Evolutionary conservation across 2,797 vertebrate genomes (phyloP), one percentile per base, ranked within the genome.

Genomic region (Rallus crepitans): DNA sequence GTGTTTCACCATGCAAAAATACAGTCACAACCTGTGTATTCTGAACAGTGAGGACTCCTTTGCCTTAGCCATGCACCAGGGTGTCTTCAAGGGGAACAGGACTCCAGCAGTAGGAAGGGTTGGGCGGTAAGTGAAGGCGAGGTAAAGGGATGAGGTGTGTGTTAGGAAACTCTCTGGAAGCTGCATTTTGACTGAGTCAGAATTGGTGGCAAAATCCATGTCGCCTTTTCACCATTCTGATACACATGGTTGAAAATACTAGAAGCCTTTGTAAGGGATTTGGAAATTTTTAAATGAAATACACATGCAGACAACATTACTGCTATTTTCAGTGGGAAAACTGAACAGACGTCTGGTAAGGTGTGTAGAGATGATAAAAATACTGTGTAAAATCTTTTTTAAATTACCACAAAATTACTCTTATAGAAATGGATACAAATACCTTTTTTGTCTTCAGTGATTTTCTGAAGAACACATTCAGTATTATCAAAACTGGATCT

Each of bases 381-480:
- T 64, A n/a, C 28, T 78, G 11, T 23, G 6, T 52, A 45, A 69
- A 21, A 70, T 64, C 5, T 79, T 42, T 84, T 40, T 21, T 66
- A 82, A 81, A 55, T 72, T 89, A 68, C 47, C 40, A 59, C 39
- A 79, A 59, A 90, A 60, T 40, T 92, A 80, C 23, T 82, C 33
- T 10, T 52, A 82, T 39, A 73, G 39, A 86, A 81, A 53, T 66
- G 55, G 23, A 65, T 86, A 10, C 39, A 86, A 83, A 70, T 63
- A 70, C 33, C 14, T 68, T 90, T 85, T 79, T 28, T 30, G 4
- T 79, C 59, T 72, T 27, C 31, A 61, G 40, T 78, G 42, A 28
- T 78, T 86, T 95, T 86, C 85, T 55, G 59, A 87, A 75, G 45
- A 83, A 80, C 30, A 15, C 6, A 24, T 79, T 89, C 71, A 39